Evolutionary conservation across 2,888 invertebrate genomes (phyloP).

Genomic region (Tubulanus polymorphus): DNA sequence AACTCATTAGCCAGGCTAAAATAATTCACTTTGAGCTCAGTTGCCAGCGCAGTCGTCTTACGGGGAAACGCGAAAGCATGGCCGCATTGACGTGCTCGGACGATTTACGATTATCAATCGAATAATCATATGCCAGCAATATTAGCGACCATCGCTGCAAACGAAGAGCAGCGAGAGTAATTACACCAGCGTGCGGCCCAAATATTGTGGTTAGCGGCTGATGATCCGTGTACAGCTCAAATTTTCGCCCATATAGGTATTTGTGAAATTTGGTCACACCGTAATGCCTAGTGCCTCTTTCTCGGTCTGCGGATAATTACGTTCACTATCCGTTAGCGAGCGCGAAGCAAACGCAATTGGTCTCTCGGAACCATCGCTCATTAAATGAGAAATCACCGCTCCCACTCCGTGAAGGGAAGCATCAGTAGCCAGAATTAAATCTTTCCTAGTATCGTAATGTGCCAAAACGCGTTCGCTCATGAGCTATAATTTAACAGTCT

Average conservation of each 20-base stretch:
- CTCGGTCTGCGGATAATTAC: constrained; percentile 43
- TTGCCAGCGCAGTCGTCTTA: neutral
- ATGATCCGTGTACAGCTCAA: constrained; percentile 50
- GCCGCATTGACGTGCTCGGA: constrained; percentile 5
- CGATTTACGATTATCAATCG: constrained; percentile 3
- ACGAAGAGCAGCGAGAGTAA: constrained; percentile 20
- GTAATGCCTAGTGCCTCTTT: constrained; percentile 48
- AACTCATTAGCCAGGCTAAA: constrained; percentile 6
- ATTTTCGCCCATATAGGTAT: constrained; percentile 47
- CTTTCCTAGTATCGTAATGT: constrained; percentile 34
- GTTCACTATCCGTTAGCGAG: constrained; percentile 48
- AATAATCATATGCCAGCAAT: neutral
- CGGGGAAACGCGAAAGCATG: constrained; percentile 6
- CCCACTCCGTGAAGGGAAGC: constrained; percentile 42
- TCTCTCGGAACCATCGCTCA: constrained; percentile 10
- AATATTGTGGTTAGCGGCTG: constrained; percentile 47
- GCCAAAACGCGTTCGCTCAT: constrained; percentile 22
- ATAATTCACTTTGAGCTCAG: constrained; percentile 2
- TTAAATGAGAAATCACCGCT: constrained; percentile 27
- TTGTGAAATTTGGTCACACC: constrained; percentile 49
- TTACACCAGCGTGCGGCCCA: constrained; percentile 25
- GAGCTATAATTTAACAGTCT: neutral
- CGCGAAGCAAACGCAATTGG: constrained; percentile 20
- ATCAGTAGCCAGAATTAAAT: constrained; percentile 42
- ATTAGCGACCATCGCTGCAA: constrained; percentile 5